Evolutionary conservation across 2,797 vertebrate genomes (phyloP), one percentile per base, ranked within the genome.

Genomic region (Petrocephalus schoutedeni): DNA sequence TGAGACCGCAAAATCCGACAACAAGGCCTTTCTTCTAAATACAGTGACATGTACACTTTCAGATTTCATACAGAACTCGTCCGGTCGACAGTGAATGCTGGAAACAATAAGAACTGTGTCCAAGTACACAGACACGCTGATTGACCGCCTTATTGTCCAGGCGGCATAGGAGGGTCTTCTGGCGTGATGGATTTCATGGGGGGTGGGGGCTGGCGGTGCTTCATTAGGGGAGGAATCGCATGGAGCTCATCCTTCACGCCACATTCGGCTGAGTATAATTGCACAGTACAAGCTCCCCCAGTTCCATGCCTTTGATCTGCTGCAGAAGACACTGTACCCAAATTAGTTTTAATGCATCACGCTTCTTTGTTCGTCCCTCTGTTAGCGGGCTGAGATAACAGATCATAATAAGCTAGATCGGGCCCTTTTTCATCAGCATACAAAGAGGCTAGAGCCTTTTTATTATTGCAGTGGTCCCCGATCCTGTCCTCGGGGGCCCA

Each of bases 301-400:
- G 85, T 88, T 82, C 77, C 83, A 83, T 74, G 32, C 84, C 84
- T 89, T 85, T 89, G 89, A 91, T 91, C 91, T 88, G 61, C n/a
- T 41, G 74, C 87, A 74, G 59, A 82, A 87, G 89, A 90, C 88
- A 90, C 87, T 87, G 86, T 80, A 89, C 90, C 89, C 89, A 89
- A 91, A 90, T 91, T 87, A 90, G 88, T 88, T 91, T 89, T 83
- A 90, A 91, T 89, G 89, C 64, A 89, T 91, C 88, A 58, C 41
- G 58, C 74, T 59, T 36, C 71, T 88, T 85, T 88, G 8, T 74
- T 49, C 2, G 2, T 28, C 54, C 19, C 19, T 23, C 56, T 54
- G 87, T 10, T 57, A 28, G 86, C 45, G 64, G 74, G 67, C 54
- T 49, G 45, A 88, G 86, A 89, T 87, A 61, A 53, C 58, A 53